Percentiles rank a stretch among this genome's conserved stretches.
phyloP scores from a whole-genome alignment of 2,888 invertebrate species.

The Drosophila affinis region DNA sequence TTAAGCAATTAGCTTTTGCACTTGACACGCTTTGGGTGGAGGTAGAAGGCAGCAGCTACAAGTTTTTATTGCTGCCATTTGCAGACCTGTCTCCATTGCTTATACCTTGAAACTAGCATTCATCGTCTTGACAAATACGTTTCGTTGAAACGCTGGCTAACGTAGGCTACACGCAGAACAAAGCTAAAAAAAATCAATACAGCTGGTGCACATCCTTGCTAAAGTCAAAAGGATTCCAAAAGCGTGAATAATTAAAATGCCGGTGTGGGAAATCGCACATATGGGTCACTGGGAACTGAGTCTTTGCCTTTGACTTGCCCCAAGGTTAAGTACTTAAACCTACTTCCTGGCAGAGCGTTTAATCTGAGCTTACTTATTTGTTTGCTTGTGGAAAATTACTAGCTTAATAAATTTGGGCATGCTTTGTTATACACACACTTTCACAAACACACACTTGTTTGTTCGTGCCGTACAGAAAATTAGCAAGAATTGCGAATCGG shows the following conservation, averaged over 20 bases:
- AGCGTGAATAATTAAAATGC: slow-evolving; percentile 50
- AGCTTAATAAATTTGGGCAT: slow-evolving; percentile 23
- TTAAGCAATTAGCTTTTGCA: slow-evolving; percentile 50
- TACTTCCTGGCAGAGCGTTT: slow-evolving; percentile 2
- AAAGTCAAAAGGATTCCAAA: slow-evolving; percentile 19
- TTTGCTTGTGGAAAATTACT: slow-evolving; percentile 55
- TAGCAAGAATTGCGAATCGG: slow-evolving; percentile 23
- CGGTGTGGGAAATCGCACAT: slow-evolving; percentile 39
- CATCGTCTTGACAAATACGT: slow-evolving; percentile 6
- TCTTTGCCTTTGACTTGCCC: slow-evolving; percentile 3
- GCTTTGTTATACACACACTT: slow-evolving; percentile 14
- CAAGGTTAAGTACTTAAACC: slow-evolving; percentile 28
- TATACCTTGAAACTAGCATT: background rate
- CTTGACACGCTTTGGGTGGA: slow-evolving; percentile 63
- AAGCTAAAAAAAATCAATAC: slow-evolving; percentile 55
- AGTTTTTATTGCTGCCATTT: slow-evolving; percentile 19
- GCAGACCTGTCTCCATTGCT: slow-evolving; percentile 13
- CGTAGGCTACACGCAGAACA: background rate
- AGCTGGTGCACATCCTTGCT: slow-evolving; percentile 55
- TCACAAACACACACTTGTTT: slow-evolving; percentile 2
- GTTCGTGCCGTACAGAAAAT: slow-evolving; percentile 10
- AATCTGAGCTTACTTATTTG: background rate
- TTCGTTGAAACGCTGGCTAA: background rate
- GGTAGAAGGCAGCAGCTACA: slow-evolving; percentile 4
- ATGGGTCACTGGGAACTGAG: slow-evolving; percentile 31